Evolutionary conservation across 2,113 vertebrate species (phyloP).

Genomic region (Seriola dumerili): DNA sequence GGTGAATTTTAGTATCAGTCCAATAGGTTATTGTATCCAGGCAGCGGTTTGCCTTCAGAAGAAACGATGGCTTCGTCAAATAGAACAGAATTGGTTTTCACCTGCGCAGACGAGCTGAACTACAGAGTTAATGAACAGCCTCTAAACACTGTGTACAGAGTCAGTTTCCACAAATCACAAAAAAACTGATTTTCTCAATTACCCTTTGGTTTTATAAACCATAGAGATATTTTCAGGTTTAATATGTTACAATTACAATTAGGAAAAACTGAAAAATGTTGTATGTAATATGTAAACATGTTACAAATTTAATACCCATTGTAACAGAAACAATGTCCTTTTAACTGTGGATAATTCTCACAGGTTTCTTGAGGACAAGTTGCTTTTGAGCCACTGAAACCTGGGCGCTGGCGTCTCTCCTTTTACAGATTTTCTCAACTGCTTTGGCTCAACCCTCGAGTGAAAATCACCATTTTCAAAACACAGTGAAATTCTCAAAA

Average conservation of each 20-base stretch:
- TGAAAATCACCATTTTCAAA: not conserved
- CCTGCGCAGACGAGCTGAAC: conserved; percentile 11
- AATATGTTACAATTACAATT: too few species aligned
- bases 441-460: too few species aligned
- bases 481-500: not conserved
- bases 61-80: not conserved
- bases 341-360: not conserved
- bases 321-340: not conserved
- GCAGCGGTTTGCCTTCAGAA: not conserved
- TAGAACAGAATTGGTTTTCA: not conserved
- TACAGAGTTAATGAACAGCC: not conserved
- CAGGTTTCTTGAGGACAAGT: too few species aligned
- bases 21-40: not conserved
- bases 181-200: not conserved
- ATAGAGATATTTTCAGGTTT: not conserved
- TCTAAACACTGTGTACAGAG: not conserved
- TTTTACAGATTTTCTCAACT: not conserved
- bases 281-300: too few species aligned
- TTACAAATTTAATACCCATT: not conserved
- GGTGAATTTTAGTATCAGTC: not conserved
- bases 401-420: not conserved
- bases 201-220: not conserved
- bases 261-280: too few species aligned
- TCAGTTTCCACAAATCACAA: not conserved
- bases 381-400: not conserved